A percentile compares a stretch with the other conserved stretches of the same genome.
Evolutionary conservation across 2,797 vertebrate genomes (phyloP).

Genomic region (Periparus ater): DNA sequence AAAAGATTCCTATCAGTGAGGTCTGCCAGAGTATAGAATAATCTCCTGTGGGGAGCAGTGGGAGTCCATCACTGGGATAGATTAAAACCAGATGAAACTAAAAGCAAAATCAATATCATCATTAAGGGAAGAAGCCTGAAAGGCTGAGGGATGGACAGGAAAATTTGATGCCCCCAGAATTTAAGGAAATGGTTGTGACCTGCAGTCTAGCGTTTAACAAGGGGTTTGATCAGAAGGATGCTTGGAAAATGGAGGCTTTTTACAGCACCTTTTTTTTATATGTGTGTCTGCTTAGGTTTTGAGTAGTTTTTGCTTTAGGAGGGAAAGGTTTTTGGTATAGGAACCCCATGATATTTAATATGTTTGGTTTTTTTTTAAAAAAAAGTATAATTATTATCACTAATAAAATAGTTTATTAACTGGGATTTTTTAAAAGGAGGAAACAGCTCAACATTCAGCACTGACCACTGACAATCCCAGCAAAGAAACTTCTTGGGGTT

Average conservation of each 20-base stretch:
- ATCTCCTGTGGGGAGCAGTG: slow-evolving; percentile 55
- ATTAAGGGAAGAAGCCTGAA: slow-evolving; percentile 47
- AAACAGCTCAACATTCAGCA: background rate
- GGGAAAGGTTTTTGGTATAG: background rate
- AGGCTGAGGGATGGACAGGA: slow-evolving; percentile 41
- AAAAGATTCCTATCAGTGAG: slow-evolving; percentile 37
- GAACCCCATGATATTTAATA: background rate
- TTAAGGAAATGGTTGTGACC: slow-evolving; percentile 44
- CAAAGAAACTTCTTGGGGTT: background rate
- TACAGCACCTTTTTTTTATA: background rate
- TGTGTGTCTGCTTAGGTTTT: background rate
- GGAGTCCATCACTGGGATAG: slow-evolving; percentile 48
- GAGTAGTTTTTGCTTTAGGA: background rate
- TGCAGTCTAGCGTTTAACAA: slow-evolving; percentile 18
- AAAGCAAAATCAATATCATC: slow-evolving; percentile 68
- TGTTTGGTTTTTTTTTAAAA: background rate
- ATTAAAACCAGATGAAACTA: slow-evolving; percentile 58
- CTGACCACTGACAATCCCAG: background rate
- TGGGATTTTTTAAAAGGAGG: background rate
- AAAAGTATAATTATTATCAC: accelerated
- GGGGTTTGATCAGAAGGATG: background rate
- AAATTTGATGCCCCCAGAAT: slow-evolving; percentile 29
- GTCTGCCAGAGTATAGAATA: background rate
- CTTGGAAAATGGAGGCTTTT: background rate
- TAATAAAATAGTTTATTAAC: background rate